Conservation (phyloP, 2,113 vertebrate species). For the Anguilla rostrata region DNA sequence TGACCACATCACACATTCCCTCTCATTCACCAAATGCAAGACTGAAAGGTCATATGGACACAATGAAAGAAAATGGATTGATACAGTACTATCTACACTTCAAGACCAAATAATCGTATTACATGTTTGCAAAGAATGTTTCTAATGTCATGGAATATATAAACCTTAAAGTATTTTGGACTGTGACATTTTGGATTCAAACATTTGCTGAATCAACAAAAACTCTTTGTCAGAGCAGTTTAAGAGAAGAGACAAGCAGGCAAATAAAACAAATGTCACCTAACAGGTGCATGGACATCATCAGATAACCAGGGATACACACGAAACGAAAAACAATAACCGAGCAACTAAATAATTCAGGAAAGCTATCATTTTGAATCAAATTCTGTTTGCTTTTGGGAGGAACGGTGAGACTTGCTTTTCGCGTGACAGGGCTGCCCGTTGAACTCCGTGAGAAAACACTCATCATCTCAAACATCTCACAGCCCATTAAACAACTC, state of each 20-base stretch:
- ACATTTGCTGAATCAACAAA: not conserved
- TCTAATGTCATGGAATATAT: not conserved
- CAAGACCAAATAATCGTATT: not conserved
- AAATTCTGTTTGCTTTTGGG: not conserved
- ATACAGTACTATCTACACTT: not conserved
- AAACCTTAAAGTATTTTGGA: not conserved
- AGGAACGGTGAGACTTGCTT: not conserved
- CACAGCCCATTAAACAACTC: not conserved
- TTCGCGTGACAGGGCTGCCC: not conserved
- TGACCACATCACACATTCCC: not conserved
- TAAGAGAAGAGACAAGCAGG: not conserved
- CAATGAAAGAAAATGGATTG: not conserved
- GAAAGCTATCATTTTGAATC: not conserved
- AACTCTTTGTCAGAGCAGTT: not conserved
- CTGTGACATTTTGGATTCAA: not conserved
- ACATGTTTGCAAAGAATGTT: not conserved
- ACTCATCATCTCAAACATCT: not conserved
- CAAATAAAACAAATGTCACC: not conserved
- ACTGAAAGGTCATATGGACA: not conserved
- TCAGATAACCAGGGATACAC: not conserved
- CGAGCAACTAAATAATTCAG: not conserved
- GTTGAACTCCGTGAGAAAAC: not conserved
- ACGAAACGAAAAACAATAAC: not conserved
- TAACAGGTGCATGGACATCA: not conserved
- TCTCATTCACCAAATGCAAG: not conserved